Percentiles rank a stretch among this genome's conserved stretches.
Evolutionary conservation across 2,797 vertebrate genomes (phyloP).

Genomic region (Acridotheres tristis): DNA sequence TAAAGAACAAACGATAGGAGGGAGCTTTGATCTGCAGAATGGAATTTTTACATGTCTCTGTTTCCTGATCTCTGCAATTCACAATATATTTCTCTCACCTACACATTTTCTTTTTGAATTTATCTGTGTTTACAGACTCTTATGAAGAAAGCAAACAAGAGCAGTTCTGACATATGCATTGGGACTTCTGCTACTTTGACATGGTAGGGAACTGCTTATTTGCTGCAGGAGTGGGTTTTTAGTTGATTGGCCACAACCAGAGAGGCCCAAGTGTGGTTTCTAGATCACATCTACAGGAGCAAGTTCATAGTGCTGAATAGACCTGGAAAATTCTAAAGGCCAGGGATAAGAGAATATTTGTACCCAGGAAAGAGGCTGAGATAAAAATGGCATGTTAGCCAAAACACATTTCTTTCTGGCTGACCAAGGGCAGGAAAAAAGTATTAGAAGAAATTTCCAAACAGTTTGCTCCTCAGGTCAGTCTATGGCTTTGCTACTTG

Average conservation of each 20-base stretch:
- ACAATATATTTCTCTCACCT: background rate
- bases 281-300: background rate
- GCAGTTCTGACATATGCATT: background rate
- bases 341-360: background rate
- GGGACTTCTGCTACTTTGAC: background rate
- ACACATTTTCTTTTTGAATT: background rate
- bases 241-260: background rate
- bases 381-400: background rate
- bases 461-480: background rate
- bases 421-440: background rate
- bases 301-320: background rate
- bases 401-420: background rate
- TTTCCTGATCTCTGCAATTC: background rate
- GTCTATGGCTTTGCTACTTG: background rate
- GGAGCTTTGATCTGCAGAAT: background rate
- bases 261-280: background rate
- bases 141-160: background rate
- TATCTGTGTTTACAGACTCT: background rate
- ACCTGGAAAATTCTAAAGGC: background rate
- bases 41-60: background rate
- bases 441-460: background rate
- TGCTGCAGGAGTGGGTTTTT: background rate
- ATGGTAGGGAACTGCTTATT: background rate
- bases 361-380: background rate
- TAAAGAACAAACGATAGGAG: rapidly evolving